These are phyloP conservation scores for Hylomyscus alleni DNA, from an alignment of 2,797 vertebrate species.

Conservation along the genomic window DNA sequence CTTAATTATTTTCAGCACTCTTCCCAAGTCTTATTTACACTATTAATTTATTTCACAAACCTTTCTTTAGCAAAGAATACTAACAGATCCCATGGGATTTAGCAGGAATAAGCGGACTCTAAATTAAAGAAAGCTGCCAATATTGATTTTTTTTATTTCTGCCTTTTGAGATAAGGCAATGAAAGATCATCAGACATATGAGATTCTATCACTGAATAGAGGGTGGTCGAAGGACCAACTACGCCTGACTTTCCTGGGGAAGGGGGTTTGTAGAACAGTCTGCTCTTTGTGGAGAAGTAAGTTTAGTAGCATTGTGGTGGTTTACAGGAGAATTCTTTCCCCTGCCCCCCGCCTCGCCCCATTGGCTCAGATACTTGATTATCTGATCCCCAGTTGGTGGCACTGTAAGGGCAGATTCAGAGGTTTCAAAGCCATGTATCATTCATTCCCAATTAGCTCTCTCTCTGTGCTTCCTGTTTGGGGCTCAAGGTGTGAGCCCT, in stretches of 20 bases:
- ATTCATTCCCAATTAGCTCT: background rate
- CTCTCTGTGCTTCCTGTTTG: background rate
- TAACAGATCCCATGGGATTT: slow-evolving; percentile 53
- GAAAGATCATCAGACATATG: background rate
- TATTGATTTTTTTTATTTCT: slow-evolving; percentile 52
- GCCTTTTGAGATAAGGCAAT: slow-evolving; percentile 53
- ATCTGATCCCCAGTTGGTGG: background rate
- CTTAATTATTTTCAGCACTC: slow-evolving; percentile 59
- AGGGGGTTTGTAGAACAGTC: background rate
- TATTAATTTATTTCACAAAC: slow-evolving; percentile 69
- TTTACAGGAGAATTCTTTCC: background rate
- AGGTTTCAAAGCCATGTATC: background rate
- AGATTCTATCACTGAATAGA: background rate
- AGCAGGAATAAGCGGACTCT: slow-evolving; percentile 54
- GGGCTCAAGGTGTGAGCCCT: background rate
- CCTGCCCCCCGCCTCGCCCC: no score
- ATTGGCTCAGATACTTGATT: no score
- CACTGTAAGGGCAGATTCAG: background rate
- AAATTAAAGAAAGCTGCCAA: slow-evolving; percentile 62
- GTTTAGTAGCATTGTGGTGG: background rate
- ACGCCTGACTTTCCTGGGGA: background rate
- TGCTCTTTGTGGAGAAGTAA: background rate
- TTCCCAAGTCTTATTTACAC: slow-evolving; percentile 57
- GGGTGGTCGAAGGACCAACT: background rate
- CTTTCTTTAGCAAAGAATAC: slow-evolving; percentile 68